A percentile compares a stretch with the other conserved stretches of the same genome.
phyloP scores from a whole-genome alignment of 2,888 invertebrate species.

The Tenthredo livida region DNA sequence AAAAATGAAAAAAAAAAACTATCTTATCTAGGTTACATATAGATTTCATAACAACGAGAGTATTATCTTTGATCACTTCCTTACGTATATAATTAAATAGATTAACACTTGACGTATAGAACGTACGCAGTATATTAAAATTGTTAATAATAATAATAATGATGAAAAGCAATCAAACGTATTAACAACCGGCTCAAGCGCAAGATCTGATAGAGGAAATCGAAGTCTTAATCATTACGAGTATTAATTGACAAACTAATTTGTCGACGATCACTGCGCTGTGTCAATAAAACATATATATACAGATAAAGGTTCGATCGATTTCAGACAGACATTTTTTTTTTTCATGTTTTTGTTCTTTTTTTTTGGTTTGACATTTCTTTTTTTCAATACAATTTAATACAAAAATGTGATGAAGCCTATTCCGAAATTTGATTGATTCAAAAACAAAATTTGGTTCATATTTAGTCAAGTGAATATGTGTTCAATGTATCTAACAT shows the following conservation, averaged over 20 bases:
- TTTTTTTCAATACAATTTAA: too few species aligned
- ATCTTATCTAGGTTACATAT: neutral
- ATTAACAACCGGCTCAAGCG: neutral
- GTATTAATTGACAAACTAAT: slow-evolving; percentile 74
- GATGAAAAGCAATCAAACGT: neutral
- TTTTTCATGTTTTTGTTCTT: too few species aligned
- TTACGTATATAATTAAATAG: neutral
- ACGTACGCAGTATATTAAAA: neutral
- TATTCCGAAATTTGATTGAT: too few species aligned
- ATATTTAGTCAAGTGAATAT: too few species aligned
- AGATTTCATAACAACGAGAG: neutral
- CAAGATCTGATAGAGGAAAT: neutral
- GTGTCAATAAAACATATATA: slow-evolving; percentile 69
- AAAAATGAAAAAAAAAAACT: neutral
- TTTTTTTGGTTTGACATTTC: too few species aligned
- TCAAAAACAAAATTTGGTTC: too few species aligned
- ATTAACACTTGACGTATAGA: neutral
- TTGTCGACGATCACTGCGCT: slow-evolving; percentile 73
- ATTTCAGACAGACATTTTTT: too few species aligned
- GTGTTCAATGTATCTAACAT: too few species aligned
- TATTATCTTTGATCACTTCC: neutral
- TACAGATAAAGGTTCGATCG: neutral
- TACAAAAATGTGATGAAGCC: too few species aligned
- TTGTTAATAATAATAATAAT: neutral
- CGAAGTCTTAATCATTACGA: slow-evolving; percentile 1